Conservation (phyloP, 2,113 vertebrate genomes). For the Lanius ludovicianus region DNA sequence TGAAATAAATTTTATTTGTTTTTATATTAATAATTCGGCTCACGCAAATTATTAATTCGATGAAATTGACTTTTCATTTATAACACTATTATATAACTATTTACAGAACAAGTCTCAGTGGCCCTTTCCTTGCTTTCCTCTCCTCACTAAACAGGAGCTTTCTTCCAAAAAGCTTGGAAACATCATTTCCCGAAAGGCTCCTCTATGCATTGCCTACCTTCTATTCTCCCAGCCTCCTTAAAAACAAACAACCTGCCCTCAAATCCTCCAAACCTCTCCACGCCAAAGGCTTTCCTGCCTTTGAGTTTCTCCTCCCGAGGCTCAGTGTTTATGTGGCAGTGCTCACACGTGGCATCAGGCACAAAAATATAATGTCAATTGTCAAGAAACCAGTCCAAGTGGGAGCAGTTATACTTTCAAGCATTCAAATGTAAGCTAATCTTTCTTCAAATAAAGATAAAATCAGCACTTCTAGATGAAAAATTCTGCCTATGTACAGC, state of each 20-base stretch:
- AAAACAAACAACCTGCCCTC: neutral
- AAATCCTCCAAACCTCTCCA: neutral
- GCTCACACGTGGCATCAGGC: neutral
- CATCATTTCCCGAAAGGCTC: neutral
- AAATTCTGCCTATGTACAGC: neutral
- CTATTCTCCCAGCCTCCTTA: neutral
- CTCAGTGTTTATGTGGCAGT: neutral
- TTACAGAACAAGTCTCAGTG: neutral
- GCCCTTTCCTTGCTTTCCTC: neutral
- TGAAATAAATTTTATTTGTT: too few relatives aligned
- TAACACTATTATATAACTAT: neutral
- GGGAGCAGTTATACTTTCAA: neutral
- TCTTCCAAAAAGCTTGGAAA: neutral
- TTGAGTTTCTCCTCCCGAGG: neutral
- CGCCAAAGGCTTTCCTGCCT: neutral
- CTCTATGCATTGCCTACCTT: neutral
- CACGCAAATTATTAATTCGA: too few relatives aligned
- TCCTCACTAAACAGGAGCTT: neutral
- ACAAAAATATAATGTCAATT: neutral
- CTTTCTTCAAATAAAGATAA: slow-evolving; percentile 54
- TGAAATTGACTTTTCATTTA: too few relatives aligned
- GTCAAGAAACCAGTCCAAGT: neutral
- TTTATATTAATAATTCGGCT: too few relatives aligned
- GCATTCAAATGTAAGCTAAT: neutral
- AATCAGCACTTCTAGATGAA: slow-evolving; percentile 51